Conservation (phyloP, 2,888 invertebrate species). For the Eretmocerus hayati region DNA sequence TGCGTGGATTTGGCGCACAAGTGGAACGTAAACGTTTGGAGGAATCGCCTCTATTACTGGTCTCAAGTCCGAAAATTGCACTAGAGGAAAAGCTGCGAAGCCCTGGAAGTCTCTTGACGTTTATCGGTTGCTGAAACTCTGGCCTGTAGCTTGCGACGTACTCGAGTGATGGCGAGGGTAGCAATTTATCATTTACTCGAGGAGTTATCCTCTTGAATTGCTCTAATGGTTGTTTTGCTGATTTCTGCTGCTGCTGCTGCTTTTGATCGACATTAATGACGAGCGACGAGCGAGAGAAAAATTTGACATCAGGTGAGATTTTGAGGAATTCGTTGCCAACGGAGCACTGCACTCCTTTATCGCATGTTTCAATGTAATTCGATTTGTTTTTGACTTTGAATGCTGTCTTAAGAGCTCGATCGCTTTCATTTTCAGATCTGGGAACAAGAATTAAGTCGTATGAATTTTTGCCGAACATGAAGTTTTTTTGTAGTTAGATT, state of each 20-base stretch:
- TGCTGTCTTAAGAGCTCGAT: no score
- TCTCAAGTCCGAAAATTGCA: not conserved
- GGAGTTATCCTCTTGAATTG: not conserved
- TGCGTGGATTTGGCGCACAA: no score
- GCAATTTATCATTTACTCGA: not conserved
- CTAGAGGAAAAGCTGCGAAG: not conserved
- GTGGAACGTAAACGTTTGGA: no score
- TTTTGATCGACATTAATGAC: not conserved
- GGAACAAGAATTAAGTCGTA: no score
- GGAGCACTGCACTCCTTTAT: conserved; percentile 14
- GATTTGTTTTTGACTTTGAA: no score
- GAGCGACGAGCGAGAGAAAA: conserved; percentile 10
- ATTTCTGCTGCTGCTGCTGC: not conserved
- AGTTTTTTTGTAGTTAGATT: no score
- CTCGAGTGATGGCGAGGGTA: conserved; percentile 6
- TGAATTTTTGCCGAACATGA: no score
- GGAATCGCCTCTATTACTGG: no score
- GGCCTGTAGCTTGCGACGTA: conserved; percentile 11
- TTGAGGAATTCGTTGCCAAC: conserved; percentile 7
- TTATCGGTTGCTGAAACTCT: not conserved
- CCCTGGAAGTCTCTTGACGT: not conserved
- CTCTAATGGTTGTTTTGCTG: not conserved
- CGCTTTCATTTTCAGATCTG: no score
- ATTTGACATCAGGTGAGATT: conserved; percentile 10
- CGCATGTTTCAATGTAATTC: not conserved